Evolutionary conservation across 35 echinoderm and acorn worm genomes (phyloP).

Genomic region (Strongylocentrotus purpuratus): DNA sequence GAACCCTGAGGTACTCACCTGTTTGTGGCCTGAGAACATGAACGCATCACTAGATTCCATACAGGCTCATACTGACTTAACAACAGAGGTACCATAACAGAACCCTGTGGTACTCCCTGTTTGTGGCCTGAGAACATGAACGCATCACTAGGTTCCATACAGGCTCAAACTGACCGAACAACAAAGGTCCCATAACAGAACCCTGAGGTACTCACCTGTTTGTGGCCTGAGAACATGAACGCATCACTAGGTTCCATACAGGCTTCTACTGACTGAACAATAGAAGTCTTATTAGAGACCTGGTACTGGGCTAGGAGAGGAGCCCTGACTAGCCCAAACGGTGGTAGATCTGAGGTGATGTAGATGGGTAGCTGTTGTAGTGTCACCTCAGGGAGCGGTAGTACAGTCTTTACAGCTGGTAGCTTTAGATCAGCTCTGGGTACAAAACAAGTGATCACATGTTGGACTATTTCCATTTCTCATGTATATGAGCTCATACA

Average conservation of each 20-base stretch:
- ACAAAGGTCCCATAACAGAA: slow-evolving; percentile 58
- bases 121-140: slow-evolving; percentile 99
- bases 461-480: not conserved
- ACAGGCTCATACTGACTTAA: slow-evolving; percentile 77
- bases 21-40: slow-evolving; percentile 97
- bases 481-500: too few species aligned
- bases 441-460: not conserved
- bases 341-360: slow-evolving; percentile 82
- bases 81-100: slow-evolving; percentile 70
- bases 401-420: slow-evolving; percentile 74
- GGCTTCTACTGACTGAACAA: slow-evolving; percentile 88
- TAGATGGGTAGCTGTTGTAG: slow-evolving; percentile 76
- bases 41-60: slow-evolving; percentile 88
- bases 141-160: slow-evolving; percentile 85
- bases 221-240: slow-evolving; percentile 98
- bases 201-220: slow-evolving; percentile 79
- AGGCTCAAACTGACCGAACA: slow-evolving; percentile 65
- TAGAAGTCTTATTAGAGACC: slow-evolving; percentile 72
- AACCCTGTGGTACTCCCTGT: too few species aligned
- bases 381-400: slow-evolving; percentile 86
- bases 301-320: slow-evolving; percentile 75
- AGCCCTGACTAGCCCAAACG: slow-evolving; percentile 80
- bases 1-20: slow-evolving; percentile 57
- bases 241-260: slow-evolving; percentile 87
- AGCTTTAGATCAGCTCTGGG: slow-evolving; percentile 52